Base-by-base conservation (phyloP, 2,113 vertebrate genomes). In the Falco punctatus region DNA sequence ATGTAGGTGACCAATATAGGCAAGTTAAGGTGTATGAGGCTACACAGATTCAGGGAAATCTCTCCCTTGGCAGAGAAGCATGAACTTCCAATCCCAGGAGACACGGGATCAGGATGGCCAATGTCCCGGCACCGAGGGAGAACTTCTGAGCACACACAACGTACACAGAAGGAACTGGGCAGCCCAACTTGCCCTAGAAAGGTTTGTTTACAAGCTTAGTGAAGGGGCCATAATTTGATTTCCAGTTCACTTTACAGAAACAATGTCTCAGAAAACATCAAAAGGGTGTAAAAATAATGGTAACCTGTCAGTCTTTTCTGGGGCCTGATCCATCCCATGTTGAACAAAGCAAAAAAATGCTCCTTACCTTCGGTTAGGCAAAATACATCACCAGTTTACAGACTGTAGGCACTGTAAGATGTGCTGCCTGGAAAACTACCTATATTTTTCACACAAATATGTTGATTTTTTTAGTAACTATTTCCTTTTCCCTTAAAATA, bases 271-370 rank as follows among this genome's bases (percentile, higher is more conserved):
- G 67, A 84, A 81, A 83, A 28, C 28, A 62, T 46, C 23, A 16
- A 32, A 40, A 59, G 33, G 10, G 13, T 66, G 16, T 95, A 87
- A 90, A 81, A 86, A 28, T n/a, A 42, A 27, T 44, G 13, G 24
- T 48, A 65, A 52, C 6, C 19, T 44, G 46, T 8, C 14, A 75
- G 33, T 10, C 23, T 65, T 22, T 75, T 87, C 61, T 73, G 46
- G n/a, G 35, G 15, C 15, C 12, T 17, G 28, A 74, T 58, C 40
- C 40, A 42, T 20, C 9, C 48, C 22, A 40, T 0, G 0, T 15
- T n/a, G 12, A 62, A 51, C 20, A 57, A 17, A 86, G 28, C 28
- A 85, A 57, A 52, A 91, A 67, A 86, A 61, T 48, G 23, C 6
- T 64, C 15, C 30, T 65, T 71, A 57, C 57, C 40, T 87, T 58